A percentile compares a stretch with the other conserved stretches of the same genome.
These are phyloP conservation scores for Acrobasis repandana DNA, from an alignment of 2,888 invertebrate species.

Conservation along the genomic window DNA sequence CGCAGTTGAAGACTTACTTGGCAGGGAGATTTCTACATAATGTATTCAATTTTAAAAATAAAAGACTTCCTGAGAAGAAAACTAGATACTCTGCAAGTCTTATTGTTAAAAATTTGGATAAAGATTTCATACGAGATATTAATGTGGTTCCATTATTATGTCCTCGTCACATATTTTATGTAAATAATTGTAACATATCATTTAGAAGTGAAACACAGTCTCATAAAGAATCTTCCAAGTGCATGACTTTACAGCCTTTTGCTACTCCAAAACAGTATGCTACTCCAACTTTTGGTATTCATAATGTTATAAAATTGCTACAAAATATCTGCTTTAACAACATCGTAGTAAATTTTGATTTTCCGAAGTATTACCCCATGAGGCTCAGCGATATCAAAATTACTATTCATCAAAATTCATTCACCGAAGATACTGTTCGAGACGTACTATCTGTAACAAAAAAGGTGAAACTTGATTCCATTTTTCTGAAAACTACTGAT, in stretches of 20 bases:
- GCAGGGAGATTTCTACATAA: slow-evolving; percentile 35
- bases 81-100: not conserved
- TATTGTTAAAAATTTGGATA: not conserved
- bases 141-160: not conserved
- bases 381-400: slow-evolving; percentile 3
- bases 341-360: slow-evolving; percentile 8
- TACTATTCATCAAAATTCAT: not conserved
- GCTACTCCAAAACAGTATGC: slow-evolving; percentile 28
- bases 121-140: no score
- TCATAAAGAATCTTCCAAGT: slow-evolving; percentile 25
- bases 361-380: slow-evolving; percentile 14
- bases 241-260: slow-evolving; percentile 43
- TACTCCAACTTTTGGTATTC: slow-evolving; percentile 17
- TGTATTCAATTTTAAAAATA: not conserved
- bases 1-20: slow-evolving; percentile 32
- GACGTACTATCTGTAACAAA: slow-evolving; percentile 12
- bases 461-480: slow-evolving; percentile 23
- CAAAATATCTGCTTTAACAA: slow-evolving; percentile 5
- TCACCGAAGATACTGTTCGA: not conserved
- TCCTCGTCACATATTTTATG: not conserved
- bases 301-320: slow-evolving; percentile 15
- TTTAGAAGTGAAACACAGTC: not conserved
- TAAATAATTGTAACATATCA: not conserved
- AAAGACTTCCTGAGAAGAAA: not conserved
- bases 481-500: slow-evolving; percentile 15